A percentile compares a stretch with the other conserved stretches of the same genome.
These are phyloP conservation scores for Zhuqinia jingwanae DNA, from an alignment of 2,888 invertebrate genomes.

Conservation along the genomic window DNA sequence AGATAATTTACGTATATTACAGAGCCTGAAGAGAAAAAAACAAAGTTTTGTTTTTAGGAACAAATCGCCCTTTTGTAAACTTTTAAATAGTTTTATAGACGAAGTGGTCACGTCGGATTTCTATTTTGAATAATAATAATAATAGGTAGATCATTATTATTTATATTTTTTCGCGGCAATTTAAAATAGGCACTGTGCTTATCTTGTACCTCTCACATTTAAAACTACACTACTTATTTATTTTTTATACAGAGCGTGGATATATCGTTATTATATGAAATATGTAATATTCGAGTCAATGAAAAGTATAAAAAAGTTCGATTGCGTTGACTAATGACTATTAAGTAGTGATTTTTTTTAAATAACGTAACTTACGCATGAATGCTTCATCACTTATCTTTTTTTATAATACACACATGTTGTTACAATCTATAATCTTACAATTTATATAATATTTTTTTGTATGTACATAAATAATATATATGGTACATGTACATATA, in stretches of 20 bases:
- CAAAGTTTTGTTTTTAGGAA: too few species aligned
- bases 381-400: neutral
- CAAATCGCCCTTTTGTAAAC: too few species aligned
- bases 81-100: neutral
- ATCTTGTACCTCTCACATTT: conserved; percentile 47
- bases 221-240: neutral
- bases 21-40: neutral
- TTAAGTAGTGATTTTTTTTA: conserved; percentile 45
- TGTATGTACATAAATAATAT: conserved; percentile 34
- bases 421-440: too few species aligned
- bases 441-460: neutral
- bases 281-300: conserved; percentile 38
- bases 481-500: conserved; percentile 51
- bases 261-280: neutral
- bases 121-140: too few species aligned
- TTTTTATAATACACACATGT: neutral
- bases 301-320: conserved; percentile 68
- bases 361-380: conserved; percentile 19
- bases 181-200: conserved; percentile 63
- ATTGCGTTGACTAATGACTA: conserved; percentile 71
- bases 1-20: neutral
- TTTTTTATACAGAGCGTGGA: neutral
- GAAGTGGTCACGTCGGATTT: conserved; percentile 32
- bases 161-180: conserved; percentile 26
- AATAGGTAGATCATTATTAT: too few species aligned